Base-by-base conservation (phyloP, 2,113 vertebrate genomes). In the Pterophyllum scalare region DNA sequence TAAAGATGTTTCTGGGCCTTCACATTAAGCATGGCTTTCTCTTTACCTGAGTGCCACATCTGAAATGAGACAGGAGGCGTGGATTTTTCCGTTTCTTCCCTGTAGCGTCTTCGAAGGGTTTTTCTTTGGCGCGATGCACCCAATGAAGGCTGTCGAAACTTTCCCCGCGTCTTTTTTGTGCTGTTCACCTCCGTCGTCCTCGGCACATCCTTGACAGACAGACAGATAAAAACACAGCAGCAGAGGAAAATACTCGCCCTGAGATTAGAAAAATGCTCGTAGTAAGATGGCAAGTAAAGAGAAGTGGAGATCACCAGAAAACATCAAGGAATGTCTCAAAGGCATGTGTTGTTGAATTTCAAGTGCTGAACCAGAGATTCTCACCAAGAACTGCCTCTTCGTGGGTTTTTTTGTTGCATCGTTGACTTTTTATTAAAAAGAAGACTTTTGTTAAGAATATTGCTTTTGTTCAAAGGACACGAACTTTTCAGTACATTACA, bases 381-480 rank as follows among this genome's bases (percentile, higher is more conserved):
- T 65, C 57, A 57, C 28, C 9, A 8, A 56, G 60, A 67, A 24
- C 38, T 11, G 33, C 49, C 79, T 80, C 31, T 78, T 92, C 77
- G 6, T 87, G 87, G 87, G 28, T 38, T 91, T 85, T 81, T 11
- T 26, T 88, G 77, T 64, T 67, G 76, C 75, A 84, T 80, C 43
- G 4, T 81, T 87, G 64, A 56, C 77, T 38, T 83, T 57, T 54
- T 60, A 72, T 82, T 59, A 67, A 76, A 43, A 78, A 74, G 14
- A 58, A 22, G 13, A 33, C 26, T 49, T 84, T 82, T 79, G 59
- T 46, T 61, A 64, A 78, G 56, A 78, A 80, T 40, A 3, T 58
- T n/a, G 77, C 56, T 77, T 84, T 80, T 84, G 31, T 84, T 70
- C 4, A 54, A 61, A 83, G 56, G 52, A 62, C 74, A 2, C 19